Percentiles rank a stretch among this genome's conserved stretches.
Conservation (phyloP, 2,797 vertebrate genomes). For the Micropoecilia bifurca region DNA sequence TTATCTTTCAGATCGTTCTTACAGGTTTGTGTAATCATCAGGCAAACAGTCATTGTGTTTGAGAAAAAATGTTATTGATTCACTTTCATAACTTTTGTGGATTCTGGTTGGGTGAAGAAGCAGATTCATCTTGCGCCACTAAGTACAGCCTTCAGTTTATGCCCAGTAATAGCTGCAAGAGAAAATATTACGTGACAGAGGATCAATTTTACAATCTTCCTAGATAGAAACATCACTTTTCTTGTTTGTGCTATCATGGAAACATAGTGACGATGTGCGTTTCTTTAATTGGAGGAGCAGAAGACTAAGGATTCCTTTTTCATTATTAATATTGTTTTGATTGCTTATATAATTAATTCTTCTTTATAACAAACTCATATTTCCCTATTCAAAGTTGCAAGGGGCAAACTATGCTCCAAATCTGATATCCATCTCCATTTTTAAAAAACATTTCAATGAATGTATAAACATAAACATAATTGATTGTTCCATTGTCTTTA, state of each 20-base stretch:
- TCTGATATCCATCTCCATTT: neutral
- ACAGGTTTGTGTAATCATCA: neutral
- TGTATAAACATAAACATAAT: neutral
- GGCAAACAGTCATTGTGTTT: neutral
- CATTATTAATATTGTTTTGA: neutral
- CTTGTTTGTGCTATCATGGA: neutral
- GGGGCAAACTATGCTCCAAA: neutral
- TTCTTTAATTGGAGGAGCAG: neutral
- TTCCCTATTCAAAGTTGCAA: neutral
- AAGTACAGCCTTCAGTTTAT: neutral
- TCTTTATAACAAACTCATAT: neutral
- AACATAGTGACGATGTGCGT: neutral
- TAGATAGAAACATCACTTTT: neutral
- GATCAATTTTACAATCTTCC: neutral
- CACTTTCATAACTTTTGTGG: neutral
- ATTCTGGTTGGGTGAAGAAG: neutral
- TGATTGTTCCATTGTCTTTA: neutral
- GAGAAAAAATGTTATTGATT: neutral
- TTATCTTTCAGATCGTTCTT: neutral
- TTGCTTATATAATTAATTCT: neutral
- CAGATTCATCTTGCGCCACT: neutral
- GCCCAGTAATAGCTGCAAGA: neutral
- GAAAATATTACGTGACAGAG: neutral
- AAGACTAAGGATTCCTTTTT: neutral
- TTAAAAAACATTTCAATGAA: neutral